Evolutionary conservation across 53 echinoderm and acorn worm species (phyloP), one percentile per base, ranked within the genome.

Genomic region (Actinopyga echinites): DNA sequence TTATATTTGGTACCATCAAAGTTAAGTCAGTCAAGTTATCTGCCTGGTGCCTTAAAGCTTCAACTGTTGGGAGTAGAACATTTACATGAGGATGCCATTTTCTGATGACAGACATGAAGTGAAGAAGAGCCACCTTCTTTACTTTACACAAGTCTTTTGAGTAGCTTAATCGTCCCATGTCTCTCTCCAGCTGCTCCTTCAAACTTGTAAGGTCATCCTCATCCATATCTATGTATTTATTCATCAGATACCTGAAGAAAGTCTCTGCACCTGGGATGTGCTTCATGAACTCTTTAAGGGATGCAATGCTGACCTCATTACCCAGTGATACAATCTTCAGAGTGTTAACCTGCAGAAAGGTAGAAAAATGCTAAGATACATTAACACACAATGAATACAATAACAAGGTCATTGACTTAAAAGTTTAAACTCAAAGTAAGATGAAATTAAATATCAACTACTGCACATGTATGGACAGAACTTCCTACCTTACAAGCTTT

Each of bases 301-400:
- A 55, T 23, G 56, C 56, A 13, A 77, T 77, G 57, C 17, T 77
- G 44, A 77, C 56, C 32, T 77, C 56, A 56, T 30, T 77, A n/a
- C 77, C 77, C 7, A 54, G 77, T 26, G 77, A 55, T 21, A 77
- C 30, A 32, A 77, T 77, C 32, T 77, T 77, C 77, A 77, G 10
- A 25, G 31, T 17, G 19, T 22, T 8, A 1, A 77, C n/a, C 56
- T 77, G 77, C 53, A 77, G 54, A 28, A 53, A 56, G 10, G 54
- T 8, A 65, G 36, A 3, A n/a, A n/a, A n/a, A n/a, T n/a, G n/a
- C n/a, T n/a, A n/a, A n/a, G n/a, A n/a, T n/a, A n/a, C 4, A 6
- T 15, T 10, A 17, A 3, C 49, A 49, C 13, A 49, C 49, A 15
- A 44, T 44, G 8, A 49, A 49, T 49, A n/a, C 15, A 49, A 6